phyloP scores from a whole-genome alignment of 2,797 vertebrate species.

The Rhodeus uyekii region DNA sequence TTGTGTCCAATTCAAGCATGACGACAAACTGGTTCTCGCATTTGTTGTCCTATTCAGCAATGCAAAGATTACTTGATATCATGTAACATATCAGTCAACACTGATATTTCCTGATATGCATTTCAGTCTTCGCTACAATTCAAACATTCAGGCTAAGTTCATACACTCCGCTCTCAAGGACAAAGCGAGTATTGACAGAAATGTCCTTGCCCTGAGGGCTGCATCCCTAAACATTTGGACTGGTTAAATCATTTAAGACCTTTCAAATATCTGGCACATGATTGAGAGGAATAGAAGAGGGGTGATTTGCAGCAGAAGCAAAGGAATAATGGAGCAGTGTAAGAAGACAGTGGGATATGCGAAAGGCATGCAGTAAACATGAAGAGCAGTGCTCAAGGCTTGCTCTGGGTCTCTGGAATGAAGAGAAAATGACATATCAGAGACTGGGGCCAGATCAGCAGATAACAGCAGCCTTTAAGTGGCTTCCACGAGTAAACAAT shows the following conservation, averaged over 20 bases:
- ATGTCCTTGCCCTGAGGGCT: slow-evolving; percentile 49
- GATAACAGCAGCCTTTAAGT: slow-evolving; percentile 38
- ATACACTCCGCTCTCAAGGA: slow-evolving; percentile 41
- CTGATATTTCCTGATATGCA: not conserved
- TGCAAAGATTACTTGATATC: not conserved
- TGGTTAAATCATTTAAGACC: slow-evolving; percentile 59
- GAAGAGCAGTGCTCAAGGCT: slow-evolving; percentile 31
- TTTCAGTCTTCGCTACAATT: slow-evolving; percentile 24
- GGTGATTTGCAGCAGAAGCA: slow-evolving; percentile 39
- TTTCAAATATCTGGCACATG: slow-evolving; percentile 43
- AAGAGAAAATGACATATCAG: slow-evolving; percentile 32
- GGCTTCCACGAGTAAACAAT: slow-evolving; percentile 44
- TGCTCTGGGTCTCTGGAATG: slow-evolving; percentile 24
- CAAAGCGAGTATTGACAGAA: slow-evolving; percentile 57
- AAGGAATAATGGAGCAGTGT: slow-evolving; percentile 3
- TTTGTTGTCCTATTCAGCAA: not conserved
- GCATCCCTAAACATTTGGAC: slow-evolving; percentile 60
- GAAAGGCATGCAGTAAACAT: slow-evolving; percentile 15
- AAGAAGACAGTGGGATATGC: slow-evolving; percentile 20
- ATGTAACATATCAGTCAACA: not conserved
- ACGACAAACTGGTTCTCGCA: not conserved
- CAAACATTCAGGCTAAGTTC: slow-evolving; percentile 21
- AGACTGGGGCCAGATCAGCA: slow-evolving; percentile 25
- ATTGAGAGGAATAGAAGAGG: slow-evolving; percentile 46
- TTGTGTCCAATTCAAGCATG: not conserved